Percentiles rank a stretch among this genome's conserved stretches.
Evolutionary conservation across 2,797 vertebrate species (phyloP).

Genomic region (Pithecia hirsuta): DNA sequence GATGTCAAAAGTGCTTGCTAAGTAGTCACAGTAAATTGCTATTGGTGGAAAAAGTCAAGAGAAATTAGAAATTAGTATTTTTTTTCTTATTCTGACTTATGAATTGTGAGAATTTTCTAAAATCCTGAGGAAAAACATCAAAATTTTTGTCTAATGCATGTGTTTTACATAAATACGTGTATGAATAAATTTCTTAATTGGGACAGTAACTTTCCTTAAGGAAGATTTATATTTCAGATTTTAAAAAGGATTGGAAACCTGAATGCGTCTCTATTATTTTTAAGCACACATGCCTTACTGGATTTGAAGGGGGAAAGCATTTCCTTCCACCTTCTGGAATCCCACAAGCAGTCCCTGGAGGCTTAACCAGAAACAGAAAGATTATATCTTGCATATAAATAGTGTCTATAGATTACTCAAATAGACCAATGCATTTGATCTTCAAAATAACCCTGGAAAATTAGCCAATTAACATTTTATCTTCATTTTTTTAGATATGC

Average conservation of each 20-base stretch:
- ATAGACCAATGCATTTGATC: background rate
- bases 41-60: background rate
- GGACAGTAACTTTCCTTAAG: background rate
- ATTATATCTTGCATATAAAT: background rate
- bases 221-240: background rate
- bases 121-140: conserved; percentile 10
- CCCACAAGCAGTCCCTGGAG: background rate
- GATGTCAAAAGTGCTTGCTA: background rate
- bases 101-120: conserved; percentile 15
- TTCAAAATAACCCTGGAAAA: background rate
- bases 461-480: background rate
- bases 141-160: background rate
- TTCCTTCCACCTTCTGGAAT: background rate
- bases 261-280: background rate
- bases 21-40: background rate
- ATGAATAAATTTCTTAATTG: conserved; percentile 36
- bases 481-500: background rate
- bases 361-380: background rate
- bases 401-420: background rate
- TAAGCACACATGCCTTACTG: background rate
- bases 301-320: background rate
- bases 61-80: background rate
- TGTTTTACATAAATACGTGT: conserved; percentile 31
- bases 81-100: conserved; percentile 8
- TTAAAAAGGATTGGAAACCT: background rate